Percentiles rank a stretch among this genome's conserved stretches.
Conservation (phyloP, 2,888 invertebrate genomes). For the Zeuzera pyrina region DNA sequence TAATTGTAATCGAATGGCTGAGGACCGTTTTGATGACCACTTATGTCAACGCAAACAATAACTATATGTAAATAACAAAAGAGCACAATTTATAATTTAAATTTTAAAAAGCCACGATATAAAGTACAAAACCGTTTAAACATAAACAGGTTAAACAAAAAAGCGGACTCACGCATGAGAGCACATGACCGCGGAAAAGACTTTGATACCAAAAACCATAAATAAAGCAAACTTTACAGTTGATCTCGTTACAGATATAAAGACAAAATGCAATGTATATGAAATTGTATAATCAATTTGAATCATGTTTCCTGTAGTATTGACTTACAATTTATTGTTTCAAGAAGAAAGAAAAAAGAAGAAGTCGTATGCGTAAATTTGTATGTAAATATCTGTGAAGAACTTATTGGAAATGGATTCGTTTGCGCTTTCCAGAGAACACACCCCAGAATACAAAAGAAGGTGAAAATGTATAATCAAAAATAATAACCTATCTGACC, state of each 20-base stretch:
- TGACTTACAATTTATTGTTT: no score
- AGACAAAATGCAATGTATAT: no score
- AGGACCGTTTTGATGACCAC: no score
- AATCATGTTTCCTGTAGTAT: no score
- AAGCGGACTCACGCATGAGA: conserved; percentile 43
- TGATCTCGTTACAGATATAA: conserved; percentile 19
- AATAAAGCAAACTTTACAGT: conserved; percentile 14
- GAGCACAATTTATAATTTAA: no score
- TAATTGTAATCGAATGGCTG: no score
- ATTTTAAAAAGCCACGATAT: no score
- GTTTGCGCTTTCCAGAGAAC: conserved; percentile 18
- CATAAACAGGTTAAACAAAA: conserved; percentile 26
- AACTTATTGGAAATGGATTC: conserved; percentile 24
- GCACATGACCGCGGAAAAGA: conserved; percentile 34
- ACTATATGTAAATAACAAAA: no score
- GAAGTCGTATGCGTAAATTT: no score
- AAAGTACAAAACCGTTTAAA: conserved; percentile 20
- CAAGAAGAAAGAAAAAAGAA: no score
- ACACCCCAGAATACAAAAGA: conserved; percentile 49
- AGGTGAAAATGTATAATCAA: conserved; percentile 42
- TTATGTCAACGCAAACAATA: no score
- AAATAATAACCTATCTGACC: conserved; percentile 31
- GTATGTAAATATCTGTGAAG: no score
- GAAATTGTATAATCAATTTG: conserved; percentile 6
- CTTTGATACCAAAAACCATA: conserved; percentile 15